Base-by-base conservation (phyloP, 1,140 invertebrate genomes). In the Trigoniulus corallinus region DNA sequence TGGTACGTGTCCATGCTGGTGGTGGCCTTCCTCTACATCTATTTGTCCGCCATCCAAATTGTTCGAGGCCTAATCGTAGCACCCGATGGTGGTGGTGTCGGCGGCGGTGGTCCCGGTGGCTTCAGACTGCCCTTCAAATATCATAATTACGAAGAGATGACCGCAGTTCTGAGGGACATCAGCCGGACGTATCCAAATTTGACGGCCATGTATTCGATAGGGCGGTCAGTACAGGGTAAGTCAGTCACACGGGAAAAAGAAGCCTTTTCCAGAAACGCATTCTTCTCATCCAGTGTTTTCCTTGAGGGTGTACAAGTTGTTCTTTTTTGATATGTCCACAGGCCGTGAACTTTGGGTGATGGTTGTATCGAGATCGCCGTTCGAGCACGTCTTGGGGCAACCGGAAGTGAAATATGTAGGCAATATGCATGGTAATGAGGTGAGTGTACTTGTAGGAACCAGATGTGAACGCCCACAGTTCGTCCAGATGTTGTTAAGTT, bases 331-430 rank as follows among this genome's bases (percentile, higher is more conserved):
- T n/a, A n/a, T n/a, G n/a, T n/a, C n/a, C n/a, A n/a, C n/a, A 86
- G 83, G 84, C 54, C 76, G 87, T 26, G 87, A 94, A 60, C 74
- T 96, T 15, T 95, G 89, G 89, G 89, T 94, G 23, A 81, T 95
- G 78, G 86, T 94, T 43, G 83, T 96, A 18, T 87, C 88, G 0
- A 79, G 80, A 37, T 89, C 80, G 39, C 88, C 81, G 0, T 83
- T 83, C 64, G 86, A 86, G 65, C 88, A 88, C 65, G 87, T 86
- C 79, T 79, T 93, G 54, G 81, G 86, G 34, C 88, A 88, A 61
- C 88, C 88, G 2, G 84, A 92, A 62, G 85, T 92, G 1, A 91
- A 92, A 66, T 89, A 88, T 61, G 81, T 92, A 12, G 87, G 81
- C 41, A 91, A 91, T 64, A 91, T 92, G 67, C 87, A 92, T 62